A percentile compares a stretch with the other conserved stretches of the same genome.
Evolutionary conservation across 2,113 vertebrate genomes (phyloP).

Genomic region (Agapornis roseicollis): DNA sequence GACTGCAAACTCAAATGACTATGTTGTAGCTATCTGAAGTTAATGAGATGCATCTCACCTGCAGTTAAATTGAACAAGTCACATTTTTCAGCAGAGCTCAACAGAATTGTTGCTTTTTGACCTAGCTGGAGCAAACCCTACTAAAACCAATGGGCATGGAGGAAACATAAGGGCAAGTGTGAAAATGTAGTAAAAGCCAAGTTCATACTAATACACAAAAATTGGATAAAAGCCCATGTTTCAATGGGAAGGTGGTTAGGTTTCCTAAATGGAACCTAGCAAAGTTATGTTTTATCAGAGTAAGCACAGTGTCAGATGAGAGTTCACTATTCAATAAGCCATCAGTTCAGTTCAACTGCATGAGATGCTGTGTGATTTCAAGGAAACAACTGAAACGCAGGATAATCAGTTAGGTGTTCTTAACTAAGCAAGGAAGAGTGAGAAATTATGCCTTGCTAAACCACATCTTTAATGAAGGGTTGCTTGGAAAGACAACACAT

Average conservation of each 20-base stretch:
- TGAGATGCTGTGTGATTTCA: neutral
- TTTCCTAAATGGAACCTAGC: neutral
- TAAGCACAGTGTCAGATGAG: neutral
- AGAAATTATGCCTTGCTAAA: neutral
- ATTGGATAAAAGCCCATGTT: neutral
- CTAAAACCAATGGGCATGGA: accelerated
- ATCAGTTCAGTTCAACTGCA: neutral
- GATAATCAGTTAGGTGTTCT: neutral
- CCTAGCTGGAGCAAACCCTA: neutral
- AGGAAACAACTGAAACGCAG: neutral
- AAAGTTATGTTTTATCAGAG: neutral
- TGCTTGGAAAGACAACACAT: neutral
- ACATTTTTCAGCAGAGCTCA: neutral
- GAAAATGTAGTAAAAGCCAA: neutral
- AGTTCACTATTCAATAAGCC: neutral
- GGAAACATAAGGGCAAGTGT: neutral
- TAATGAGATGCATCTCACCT: neutral
- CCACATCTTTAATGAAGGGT: neutral
- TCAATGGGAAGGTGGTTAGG: neutral
- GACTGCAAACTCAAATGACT: neutral
- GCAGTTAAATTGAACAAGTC: neutral
- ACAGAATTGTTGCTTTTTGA: neutral
- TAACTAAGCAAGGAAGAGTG: neutral
- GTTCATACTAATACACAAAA: neutral
- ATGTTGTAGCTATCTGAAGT: neutral